Conservation (phyloP, 2,113 vertebrate genomes). For the Otolemur garnettii region DNA sequence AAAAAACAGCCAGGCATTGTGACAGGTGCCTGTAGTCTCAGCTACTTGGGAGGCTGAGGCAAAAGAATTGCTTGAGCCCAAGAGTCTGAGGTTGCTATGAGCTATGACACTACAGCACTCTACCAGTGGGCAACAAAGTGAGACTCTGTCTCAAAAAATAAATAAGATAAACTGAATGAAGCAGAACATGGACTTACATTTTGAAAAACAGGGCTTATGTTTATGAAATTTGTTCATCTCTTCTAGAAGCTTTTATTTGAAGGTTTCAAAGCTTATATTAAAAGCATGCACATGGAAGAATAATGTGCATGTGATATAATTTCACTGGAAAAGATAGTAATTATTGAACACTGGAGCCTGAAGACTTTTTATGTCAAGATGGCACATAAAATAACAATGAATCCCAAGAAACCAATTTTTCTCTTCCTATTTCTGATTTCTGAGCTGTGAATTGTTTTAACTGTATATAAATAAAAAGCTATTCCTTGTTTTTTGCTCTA, state of each 20-base stretch:
- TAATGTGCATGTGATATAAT: background rate
- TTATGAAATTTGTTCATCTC: background rate
- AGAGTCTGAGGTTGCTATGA: too few species aligned
- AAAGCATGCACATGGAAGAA: background rate
- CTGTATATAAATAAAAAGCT: background rate
- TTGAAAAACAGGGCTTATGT: background rate
- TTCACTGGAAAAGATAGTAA: background rate
- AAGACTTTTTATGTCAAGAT: background rate
- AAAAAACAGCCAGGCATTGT: too few species aligned
- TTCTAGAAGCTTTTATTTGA: constrained; percentile 46
- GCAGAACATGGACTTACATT: background rate
- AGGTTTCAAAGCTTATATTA: background rate
- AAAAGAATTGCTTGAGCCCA: too few species aligned
- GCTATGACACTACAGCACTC: too few species aligned
- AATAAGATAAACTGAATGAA: background rate
- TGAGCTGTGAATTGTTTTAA: background rate
- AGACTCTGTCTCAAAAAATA: too few species aligned
- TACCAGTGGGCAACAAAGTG: too few species aligned
- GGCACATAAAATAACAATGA: background rate
- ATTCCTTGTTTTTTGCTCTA: background rate
- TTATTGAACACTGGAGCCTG: background rate
- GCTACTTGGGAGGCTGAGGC: too few species aligned
- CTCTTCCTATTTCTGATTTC: constrained; percentile 17
- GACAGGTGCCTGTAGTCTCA: too few species aligned
- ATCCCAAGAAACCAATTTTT: constrained; percentile 48